phyloP scores from a whole-genome alignment of 2,113 vertebrate species.

The Macrotus californicus region DNA sequence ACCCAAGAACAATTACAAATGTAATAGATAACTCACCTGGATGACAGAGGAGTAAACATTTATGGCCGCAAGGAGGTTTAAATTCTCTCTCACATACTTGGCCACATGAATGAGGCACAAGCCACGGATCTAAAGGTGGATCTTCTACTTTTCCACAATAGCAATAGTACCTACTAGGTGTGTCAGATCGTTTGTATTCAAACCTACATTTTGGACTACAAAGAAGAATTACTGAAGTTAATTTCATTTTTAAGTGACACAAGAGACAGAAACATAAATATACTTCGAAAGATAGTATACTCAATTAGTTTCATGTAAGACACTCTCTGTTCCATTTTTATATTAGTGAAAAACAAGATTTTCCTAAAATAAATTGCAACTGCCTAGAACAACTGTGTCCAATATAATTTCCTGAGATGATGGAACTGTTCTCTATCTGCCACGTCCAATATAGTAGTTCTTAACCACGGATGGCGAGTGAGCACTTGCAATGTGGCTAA shows the following conservation, averaged over 20 bases:
- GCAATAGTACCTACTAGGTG: conserved; percentile 91
- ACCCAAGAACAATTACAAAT: not conserved
- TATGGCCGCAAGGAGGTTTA: conserved; percentile 93
- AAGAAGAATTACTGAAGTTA: not conserved
- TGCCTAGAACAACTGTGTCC: not conserved
- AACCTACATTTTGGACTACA: conserved; percentile 95
- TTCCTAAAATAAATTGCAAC: not conserved
- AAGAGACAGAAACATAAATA: not conserved
- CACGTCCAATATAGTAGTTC: not conserved
- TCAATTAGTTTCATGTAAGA: not conserved
- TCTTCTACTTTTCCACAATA: conserved; percentile 96
- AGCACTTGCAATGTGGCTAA: not conserved
- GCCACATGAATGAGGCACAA: conserved; percentile 98
- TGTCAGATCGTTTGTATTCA: conserved; percentile 90
- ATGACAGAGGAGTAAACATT: conserved; percentile 95
- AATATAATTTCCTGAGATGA: not conserved
- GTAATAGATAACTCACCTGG: conserved; percentile 83
- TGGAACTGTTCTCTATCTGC: not conserved
- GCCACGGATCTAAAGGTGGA: conserved; percentile 92
- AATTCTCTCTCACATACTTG: conserved; percentile 91
- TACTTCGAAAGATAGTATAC: not conserved
- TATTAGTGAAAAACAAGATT: not conserved
- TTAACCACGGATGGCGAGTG: not conserved
- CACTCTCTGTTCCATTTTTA: not conserved
- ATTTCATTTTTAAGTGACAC: conserved; percentile 36